These are phyloP conservation scores for Stenchaetothrips biformis DNA, from an alignment of 2,888 invertebrate species.

Conservation along the genomic window DNA sequence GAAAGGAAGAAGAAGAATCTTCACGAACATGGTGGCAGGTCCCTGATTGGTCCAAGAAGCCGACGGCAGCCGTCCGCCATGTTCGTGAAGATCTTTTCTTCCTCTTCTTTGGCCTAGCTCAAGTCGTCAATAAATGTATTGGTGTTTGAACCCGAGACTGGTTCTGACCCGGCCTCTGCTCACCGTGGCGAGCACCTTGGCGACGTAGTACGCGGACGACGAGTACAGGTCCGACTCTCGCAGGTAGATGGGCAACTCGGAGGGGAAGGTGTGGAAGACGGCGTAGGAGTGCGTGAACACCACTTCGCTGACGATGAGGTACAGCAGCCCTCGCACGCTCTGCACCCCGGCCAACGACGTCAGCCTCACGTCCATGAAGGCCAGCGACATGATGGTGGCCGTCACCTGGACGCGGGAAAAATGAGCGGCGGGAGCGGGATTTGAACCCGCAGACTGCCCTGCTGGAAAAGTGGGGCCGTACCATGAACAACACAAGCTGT, in stretches of 20 bases:
- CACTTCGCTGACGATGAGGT: constrained; percentile 38
- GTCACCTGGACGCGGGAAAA: constrained; percentile 31
- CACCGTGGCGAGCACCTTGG: constrained; percentile 35
- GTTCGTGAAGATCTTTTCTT: too few species aligned
- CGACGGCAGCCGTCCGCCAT: too few species aligned
- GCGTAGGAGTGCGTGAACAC: constrained; percentile 38
- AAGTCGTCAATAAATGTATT: too few species aligned
- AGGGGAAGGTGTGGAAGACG: constrained; percentile 38
- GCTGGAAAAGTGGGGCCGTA: background rate
- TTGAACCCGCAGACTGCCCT: too few species aligned
- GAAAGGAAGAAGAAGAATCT: too few species aligned
- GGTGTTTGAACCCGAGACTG: too few species aligned
- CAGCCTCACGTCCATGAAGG: constrained; percentile 31
- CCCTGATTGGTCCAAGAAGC: too few species aligned
- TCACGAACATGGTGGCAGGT: too few species aligned
- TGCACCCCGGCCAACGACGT: constrained; percentile 38
- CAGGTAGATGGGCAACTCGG: constrained; percentile 38
- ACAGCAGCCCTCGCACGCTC: constrained; percentile 38
- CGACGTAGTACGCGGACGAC: constrained; percentile 38
- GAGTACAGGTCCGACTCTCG: constrained; percentile 38
- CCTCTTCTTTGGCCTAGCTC: too few species aligned
- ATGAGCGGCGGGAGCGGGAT: background rate
- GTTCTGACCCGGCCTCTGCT: too few species aligned
- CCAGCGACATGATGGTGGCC: constrained; percentile 31
- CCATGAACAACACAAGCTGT: background rate